These are phyloP conservation scores for Halocynthia aurantium DNA, from an alignment of 23 tunicate genomes.

Conservation along the genomic window DNA sequence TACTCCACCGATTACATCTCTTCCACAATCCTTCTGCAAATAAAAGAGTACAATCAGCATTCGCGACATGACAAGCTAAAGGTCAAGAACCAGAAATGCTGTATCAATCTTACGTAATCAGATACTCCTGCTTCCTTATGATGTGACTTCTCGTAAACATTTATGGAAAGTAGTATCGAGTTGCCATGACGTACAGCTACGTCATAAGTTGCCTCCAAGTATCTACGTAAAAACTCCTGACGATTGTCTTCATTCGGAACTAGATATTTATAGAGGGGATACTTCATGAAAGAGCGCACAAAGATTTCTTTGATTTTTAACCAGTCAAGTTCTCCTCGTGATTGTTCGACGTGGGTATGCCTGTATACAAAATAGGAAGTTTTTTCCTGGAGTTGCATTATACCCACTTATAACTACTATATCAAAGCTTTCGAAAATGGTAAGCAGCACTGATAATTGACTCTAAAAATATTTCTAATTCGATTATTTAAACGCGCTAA, in stretches of 20 bases:
- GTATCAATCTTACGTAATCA: too few relatives aligned
- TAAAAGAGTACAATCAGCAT: too few relatives aligned
- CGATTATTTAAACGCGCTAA: too few relatives aligned
- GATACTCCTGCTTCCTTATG: background rate
- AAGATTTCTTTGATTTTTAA: conserved; percentile 38
- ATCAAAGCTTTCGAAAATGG: too few relatives aligned
- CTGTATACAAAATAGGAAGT: too few relatives aligned
- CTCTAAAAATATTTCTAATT: too few relatives aligned
- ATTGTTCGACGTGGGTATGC: too few relatives aligned
- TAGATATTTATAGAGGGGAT: conserved; percentile 78
- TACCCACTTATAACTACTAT: too few relatives aligned
- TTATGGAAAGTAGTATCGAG: conserved; percentile 53
- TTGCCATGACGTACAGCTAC: conserved; percentile 61
- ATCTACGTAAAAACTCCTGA: conserved; percentile 66
- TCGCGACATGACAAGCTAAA: too few relatives aligned
- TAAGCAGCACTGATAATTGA: too few relatives aligned
- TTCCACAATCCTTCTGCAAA: background rate
- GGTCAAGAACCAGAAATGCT: too few relatives aligned
- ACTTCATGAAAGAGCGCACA: conserved; percentile 48
- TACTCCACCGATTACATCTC: conserved; percentile 67
- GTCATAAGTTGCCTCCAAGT: conserved; percentile 79
- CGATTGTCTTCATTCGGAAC: conserved; percentile 58
- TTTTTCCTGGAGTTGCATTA: too few relatives aligned
- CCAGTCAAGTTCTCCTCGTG: conserved; percentile 36
- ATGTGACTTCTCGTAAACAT: conserved; percentile 7